Percentiles rank a stretch among this genome's conserved stretches.
Conservation (phyloP, 2,797 vertebrate genomes). For the Helarctos malayanus region DNA sequence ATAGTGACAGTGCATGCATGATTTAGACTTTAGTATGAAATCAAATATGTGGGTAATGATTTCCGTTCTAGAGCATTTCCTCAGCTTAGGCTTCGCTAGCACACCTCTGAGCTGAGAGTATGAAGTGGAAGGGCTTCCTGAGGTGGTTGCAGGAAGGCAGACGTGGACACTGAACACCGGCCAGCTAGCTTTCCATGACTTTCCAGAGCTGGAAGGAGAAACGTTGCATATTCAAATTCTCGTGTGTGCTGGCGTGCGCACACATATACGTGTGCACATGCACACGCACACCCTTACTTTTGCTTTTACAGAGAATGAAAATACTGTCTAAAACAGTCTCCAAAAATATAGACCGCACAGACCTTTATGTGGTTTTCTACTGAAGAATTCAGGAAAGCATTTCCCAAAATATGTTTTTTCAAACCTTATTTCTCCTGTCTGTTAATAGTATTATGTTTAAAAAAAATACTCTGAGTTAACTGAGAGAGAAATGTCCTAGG, state of each 20-base stretch:
- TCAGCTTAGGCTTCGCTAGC: background rate
- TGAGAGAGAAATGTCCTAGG: background rate
- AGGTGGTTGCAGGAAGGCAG: background rate
- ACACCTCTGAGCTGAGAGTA: background rate
- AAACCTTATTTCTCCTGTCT: background rate
- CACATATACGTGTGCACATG: rapidly evolving
- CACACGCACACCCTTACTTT: background rate
- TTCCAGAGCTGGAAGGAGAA: background rate
- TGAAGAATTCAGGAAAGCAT: background rate
- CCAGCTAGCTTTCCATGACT: background rate
- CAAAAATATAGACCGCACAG: background rate
- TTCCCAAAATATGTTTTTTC: background rate
- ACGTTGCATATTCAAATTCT: background rate
- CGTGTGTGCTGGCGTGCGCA: background rate
- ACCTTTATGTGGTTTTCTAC: background rate
- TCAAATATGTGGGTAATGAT: background rate
- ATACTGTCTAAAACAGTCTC: background rate
- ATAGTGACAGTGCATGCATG: background rate
- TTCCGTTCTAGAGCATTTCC: background rate
- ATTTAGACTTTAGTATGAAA: conserved; percentile 33
- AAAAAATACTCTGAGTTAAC: background rate
- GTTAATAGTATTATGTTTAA: background rate
- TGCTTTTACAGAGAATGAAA: background rate
- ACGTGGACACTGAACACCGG: background rate
- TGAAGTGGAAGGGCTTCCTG: background rate